Evolutionary conservation across 2,113 vertebrate genomes (phyloP).

Genomic region (Eudyptes chrysolophus): DNA sequence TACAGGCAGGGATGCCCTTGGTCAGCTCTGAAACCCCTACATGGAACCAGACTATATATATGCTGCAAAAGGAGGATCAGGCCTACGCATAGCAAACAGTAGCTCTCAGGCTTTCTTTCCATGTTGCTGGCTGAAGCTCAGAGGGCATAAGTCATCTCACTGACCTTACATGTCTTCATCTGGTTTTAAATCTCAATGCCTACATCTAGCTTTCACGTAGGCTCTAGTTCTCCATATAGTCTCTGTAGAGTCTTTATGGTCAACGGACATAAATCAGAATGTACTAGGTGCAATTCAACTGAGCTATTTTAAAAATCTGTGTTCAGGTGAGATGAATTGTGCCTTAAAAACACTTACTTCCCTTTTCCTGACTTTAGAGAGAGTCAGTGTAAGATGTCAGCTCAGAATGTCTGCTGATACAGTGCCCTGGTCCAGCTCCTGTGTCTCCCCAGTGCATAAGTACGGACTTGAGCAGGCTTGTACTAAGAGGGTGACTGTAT

Average conservation of each 20-base stretch:
- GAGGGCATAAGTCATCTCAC: not conserved
- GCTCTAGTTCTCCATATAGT: not conserved
- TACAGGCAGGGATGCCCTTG: not conserved
- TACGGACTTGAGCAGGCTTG: not conserved
- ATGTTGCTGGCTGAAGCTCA: not conserved
- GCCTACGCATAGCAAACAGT: not conserved
- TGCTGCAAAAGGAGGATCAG: not conserved
- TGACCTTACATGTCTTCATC: not conserved
- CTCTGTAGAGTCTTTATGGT: not conserved
- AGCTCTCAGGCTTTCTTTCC: not conserved
- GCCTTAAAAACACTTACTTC: not conserved
- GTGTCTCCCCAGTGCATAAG: not conserved
- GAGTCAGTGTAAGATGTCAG: not conserved
- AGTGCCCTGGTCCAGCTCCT: not conserved
- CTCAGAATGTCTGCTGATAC: not conserved
- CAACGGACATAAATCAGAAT: not conserved
- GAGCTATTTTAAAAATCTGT: not conserved
- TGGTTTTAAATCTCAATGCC: not conserved
- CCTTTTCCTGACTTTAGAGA: not conserved
- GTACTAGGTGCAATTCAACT: not conserved
- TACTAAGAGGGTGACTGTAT: not conserved
- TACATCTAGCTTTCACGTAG: not conserved
- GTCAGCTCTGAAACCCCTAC: not conserved
- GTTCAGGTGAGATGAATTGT: not conserved
- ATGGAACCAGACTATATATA: not conserved